Percentiles rank a stretch among this genome's conserved stretches.
These are phyloP conservation scores for Stictonetta naevosa DNA, from an alignment of 2,113 vertebrate species.

Conservation along the genomic window DNA sequence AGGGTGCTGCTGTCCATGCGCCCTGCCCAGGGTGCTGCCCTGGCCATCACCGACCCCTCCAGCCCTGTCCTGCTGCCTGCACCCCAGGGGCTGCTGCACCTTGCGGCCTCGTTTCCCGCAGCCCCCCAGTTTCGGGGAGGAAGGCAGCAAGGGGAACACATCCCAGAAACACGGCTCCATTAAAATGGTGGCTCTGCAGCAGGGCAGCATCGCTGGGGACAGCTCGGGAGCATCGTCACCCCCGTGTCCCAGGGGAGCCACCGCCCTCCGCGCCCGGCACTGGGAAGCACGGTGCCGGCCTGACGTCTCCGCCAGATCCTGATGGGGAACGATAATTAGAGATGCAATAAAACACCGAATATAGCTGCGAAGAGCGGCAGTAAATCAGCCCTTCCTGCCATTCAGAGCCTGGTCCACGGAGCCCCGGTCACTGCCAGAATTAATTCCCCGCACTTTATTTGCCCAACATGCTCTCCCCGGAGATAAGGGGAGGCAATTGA, in stretches of 20 bases:
- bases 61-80: neutral
- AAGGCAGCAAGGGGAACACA: neutral
- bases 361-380: neutral
- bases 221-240: neutral
- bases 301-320: fast-evolving
- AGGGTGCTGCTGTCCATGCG: neutral
- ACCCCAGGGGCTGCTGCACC: neutral
- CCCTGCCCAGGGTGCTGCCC: neutral
- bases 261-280: neutral
- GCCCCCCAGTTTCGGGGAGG: neutral
- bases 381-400: neutral
- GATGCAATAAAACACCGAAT: slow-evolving; percentile 3
- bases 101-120: fast-evolving
- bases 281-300: neutral
- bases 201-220: neutral
- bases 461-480: slow-evolving; percentile 36
- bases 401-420: neutral
- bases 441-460: neutral
- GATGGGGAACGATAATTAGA: neutral
- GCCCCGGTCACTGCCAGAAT: neutral
- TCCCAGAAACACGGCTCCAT: fast-evolving
- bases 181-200: neutral
- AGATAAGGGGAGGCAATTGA: slow-evolving; percentile 55
- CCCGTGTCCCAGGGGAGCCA: too few species aligned
- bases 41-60: neutral